Evolutionary conservation across 2,113 vertebrate genomes (phyloP).

Genomic region (Meles meles): DNA sequence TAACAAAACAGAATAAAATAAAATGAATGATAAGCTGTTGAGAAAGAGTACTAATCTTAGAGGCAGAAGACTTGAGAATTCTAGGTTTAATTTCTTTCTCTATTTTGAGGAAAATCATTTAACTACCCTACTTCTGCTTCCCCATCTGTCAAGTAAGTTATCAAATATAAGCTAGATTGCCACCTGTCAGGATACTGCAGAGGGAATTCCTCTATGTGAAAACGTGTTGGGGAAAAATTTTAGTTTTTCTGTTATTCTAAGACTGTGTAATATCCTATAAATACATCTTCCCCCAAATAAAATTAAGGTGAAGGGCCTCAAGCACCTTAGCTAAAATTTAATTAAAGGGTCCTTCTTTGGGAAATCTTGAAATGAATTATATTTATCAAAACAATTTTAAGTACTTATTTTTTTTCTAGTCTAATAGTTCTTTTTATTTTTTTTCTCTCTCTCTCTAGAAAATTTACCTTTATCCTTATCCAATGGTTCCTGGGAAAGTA

Average conservation of each 20-base stretch:
- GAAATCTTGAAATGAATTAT: slow-evolving; percentile 43
- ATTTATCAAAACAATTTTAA: slow-evolving; percentile 47
- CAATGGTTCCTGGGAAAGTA: slow-evolving; percentile 86
- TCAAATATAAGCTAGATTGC: slow-evolving; percentile 16
- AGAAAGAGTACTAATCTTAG: slow-evolving; percentile 28
- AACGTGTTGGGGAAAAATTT: background rate
- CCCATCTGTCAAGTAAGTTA: slow-evolving; percentile 22
- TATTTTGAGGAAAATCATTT: slow-evolving; percentile 10
- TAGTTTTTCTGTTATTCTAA: slow-evolving; percentile 19
- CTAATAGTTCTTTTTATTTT: background rate
- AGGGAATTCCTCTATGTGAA: slow-evolving; percentile 14
- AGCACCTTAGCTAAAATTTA: slow-evolving; percentile 41
- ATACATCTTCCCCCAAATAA: slow-evolving; percentile 29
- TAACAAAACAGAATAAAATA: background rate
- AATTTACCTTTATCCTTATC: slow-evolving; percentile 88
- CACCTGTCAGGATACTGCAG: background rate
- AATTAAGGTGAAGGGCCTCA: slow-evolving; percentile 28
- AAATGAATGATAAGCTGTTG: background rate
- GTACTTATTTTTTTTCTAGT: slow-evolving; percentile 35
- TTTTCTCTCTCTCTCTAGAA: background rate
- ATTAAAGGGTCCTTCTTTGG: slow-evolving; percentile 20
- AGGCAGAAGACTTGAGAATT: slow-evolving; percentile 15
- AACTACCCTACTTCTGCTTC: background rate
- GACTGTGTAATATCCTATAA: slow-evolving; percentile 28
- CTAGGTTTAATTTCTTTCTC: background rate